phyloP scores from a whole-genome alignment of 2,113 vertebrate species.

The Opisthocomus hoazin region DNA sequence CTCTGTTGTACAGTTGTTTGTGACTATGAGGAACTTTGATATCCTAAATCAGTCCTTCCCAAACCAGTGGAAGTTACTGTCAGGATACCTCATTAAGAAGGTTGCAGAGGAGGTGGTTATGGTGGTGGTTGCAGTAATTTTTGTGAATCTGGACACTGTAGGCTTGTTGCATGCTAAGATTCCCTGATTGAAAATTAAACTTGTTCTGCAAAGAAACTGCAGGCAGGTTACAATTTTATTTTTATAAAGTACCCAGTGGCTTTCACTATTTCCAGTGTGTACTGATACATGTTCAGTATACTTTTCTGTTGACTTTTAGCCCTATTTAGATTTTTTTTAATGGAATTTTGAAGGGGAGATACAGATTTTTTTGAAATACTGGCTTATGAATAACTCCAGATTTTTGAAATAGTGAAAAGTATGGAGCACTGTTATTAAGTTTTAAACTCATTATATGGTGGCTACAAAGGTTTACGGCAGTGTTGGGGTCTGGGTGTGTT shows the following conservation, averaged over 20 bases:
- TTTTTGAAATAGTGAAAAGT: not conserved
- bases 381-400: not conserved
- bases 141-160: not conserved
- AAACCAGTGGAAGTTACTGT: not conserved
- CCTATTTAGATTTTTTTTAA: not conserved
- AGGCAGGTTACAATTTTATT: not conserved
- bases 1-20: not conserved
- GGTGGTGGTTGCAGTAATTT: not conserved
- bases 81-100: not conserved
- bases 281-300: not conserved
- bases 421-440: not conserved
- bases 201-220: not conserved
- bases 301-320: not conserved
- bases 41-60: not conserved
- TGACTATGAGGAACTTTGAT: not conserved
- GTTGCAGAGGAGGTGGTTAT: fast-evolving
- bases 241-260: not conserved
- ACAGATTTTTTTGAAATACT: not conserved
- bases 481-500: not conserved
- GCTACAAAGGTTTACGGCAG: not conserved
- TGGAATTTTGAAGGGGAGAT: not conserved
- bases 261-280: not conserved
- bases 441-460: not conserved
- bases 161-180: not conserved
- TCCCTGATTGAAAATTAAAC: not conserved